Percentiles rank a stretch among this genome's conserved stretches.
Evolutionary conservation across 2,113 vertebrate genomes (phyloP).

Genomic region (Pelusios castaneus): DNA sequence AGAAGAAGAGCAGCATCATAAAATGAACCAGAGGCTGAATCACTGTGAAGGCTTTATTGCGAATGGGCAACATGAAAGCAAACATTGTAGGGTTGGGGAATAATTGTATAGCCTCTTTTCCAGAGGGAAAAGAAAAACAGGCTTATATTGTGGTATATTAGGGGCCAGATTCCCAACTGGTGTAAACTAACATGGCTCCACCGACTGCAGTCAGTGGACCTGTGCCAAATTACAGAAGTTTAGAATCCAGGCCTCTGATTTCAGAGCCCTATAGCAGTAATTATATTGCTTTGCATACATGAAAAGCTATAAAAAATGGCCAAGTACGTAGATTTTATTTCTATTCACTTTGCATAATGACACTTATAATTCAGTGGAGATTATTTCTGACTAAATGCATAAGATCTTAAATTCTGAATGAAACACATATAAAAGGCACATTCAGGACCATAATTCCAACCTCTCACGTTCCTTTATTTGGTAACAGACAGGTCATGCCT

Average conservation of each 20-base stretch:
- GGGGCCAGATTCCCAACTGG: background rate
- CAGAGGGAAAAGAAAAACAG: background rate
- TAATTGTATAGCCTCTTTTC: constrained; percentile 19
- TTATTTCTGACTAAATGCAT: background rate
- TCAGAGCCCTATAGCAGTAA: background rate
- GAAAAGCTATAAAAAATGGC: background rate
- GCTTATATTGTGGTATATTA: constrained; percentile 1
- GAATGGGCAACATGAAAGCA: constrained; percentile 15
- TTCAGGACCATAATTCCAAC: background rate
- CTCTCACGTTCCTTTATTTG: background rate
- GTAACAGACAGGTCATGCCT: fast-evolving
- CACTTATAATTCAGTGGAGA: background rate
- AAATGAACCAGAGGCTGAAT: background rate
- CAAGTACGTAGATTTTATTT: background rate
- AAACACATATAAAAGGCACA: background rate
- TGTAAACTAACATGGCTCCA: background rate
- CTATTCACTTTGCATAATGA: background rate
- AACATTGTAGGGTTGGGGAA: background rate
- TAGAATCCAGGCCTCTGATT: background rate
- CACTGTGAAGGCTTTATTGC: background rate
- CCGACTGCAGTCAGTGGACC: background rate
- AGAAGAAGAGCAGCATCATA: constrained; percentile 6
- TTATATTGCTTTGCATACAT: background rate
- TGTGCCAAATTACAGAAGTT: background rate
- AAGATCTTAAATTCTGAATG: fast-evolving